Evolutionary conservation across 1,140 invertebrate species (phyloP).

Genomic region (Apis mellifera): DNA sequence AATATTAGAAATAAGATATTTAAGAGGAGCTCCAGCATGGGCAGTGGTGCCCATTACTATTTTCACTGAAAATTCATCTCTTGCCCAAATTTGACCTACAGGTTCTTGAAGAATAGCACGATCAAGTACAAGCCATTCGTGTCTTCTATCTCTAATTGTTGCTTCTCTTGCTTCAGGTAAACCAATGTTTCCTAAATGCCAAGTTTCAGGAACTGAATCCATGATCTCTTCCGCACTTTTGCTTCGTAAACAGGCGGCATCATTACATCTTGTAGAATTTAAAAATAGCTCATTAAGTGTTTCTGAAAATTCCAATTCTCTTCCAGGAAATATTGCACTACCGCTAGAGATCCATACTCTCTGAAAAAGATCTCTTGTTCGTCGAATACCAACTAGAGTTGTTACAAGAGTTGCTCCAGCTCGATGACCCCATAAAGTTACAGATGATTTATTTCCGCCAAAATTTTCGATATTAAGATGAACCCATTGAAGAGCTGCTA

Average conservation of each 20-base stretch:
- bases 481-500: constrained; percentile 90
- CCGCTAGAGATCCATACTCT: constrained; percentile 89
- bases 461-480: constrained; percentile 91
- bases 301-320: constrained; percentile 83
- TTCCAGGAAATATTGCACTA: constrained; percentile 86
- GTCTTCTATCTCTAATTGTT: constrained; percentile 80
- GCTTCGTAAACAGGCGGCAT: constrained; percentile 84
- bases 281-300: constrained; percentile 84
- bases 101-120: constrained; percentile 85
- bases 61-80: constrained; percentile 80
- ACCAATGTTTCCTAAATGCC: constrained; percentile 84
- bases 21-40: constrained; percentile 85
- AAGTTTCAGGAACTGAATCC: constrained; percentile 85
- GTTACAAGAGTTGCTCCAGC: constrained; percentile 90
- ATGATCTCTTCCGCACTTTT: constrained; percentile 85
- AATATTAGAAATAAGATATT: constrained; percentile 82
- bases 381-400: constrained; percentile 83
- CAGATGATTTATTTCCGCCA: constrained; percentile 88
- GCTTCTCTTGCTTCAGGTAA: constrained; percentile 84
- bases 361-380: constrained; percentile 84
- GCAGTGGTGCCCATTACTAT: constrained; percentile 88
- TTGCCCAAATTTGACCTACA: constrained; percentile 83
- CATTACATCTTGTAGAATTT: constrained; percentile 79
- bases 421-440: constrained; percentile 91
- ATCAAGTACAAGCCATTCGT: constrained; percentile 89